Evolutionary conservation across 2,113 vertebrate genomes (phyloP).

Genomic region (Cricetomys ansorgei): DNA sequence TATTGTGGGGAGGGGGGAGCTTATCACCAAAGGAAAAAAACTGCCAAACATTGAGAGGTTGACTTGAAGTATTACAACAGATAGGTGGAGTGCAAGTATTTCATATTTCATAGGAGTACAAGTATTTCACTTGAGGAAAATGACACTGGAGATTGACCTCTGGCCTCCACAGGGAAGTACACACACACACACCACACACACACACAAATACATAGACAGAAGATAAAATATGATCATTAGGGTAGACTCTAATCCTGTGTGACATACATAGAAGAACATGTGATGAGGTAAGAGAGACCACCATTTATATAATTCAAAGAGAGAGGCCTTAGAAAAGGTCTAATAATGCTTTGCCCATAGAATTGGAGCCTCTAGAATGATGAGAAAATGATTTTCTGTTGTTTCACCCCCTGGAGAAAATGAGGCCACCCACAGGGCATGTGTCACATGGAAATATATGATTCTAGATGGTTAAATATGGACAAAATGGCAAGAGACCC

Average conservation of each 20-base stretch:
- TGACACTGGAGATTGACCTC: too few relatives aligned
- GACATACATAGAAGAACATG: neutral
- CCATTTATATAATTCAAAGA: too few relatives aligned
- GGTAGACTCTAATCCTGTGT: neutral
- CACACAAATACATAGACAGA: neutral
- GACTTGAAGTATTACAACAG: conserved; percentile 72
- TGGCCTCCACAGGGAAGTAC: neutral
- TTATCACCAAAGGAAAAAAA: conserved; percentile 83
- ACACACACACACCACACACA: too few relatives aligned
- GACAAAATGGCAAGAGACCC: neutral
- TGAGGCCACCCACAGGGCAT: neutral
- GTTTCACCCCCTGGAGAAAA: neutral
- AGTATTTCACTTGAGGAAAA: neutral
- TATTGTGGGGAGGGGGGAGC: conserved; percentile 85
- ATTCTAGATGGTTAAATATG: neutral
- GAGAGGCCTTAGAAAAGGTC: neutral
- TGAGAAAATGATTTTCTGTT: neutral
- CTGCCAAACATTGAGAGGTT: conserved; percentile 63
- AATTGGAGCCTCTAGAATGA: neutral
- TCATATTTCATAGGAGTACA: conserved; percentile 43
- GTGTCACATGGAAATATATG: neutral
- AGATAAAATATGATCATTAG: neutral
- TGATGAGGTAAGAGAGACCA: neutral
- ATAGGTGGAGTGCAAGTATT: conserved; percentile 64
- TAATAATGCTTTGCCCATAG: neutral